Evolutionary conservation across 2,888 invertebrate species (phyloP).

Genomic region (Podotricha telesiphe): DNA sequence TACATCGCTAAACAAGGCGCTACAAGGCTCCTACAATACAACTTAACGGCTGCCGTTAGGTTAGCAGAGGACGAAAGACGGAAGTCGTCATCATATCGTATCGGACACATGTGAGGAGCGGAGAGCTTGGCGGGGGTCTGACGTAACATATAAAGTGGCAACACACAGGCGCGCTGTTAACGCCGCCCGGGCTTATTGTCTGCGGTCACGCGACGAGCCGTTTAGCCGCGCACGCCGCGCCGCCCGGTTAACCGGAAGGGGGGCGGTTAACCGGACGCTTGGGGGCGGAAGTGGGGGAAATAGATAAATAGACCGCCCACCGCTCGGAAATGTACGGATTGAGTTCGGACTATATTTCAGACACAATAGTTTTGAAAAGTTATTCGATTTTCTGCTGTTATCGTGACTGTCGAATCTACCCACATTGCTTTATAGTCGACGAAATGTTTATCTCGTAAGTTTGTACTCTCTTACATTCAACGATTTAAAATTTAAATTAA

Average conservation of each 20-base stretch:
- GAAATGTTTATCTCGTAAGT: slow-evolving; percentile 13
- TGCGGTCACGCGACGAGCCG: slow-evolving; percentile 84
- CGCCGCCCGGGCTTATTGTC: slow-evolving; percentile 83
- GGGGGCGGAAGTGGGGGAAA: slow-evolving; percentile 83
- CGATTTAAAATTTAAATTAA: background rate
- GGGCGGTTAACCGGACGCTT: slow-evolving; percentile 83
- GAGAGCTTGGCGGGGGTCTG: slow-evolving; percentile 49
- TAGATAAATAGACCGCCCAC: slow-evolving; percentile 83
- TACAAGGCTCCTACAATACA: slow-evolving; percentile 69
- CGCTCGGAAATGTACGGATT: slow-evolving; percentile 84
- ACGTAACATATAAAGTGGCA: slow-evolving; percentile 82
- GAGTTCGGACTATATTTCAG: slow-evolving; percentile 83
- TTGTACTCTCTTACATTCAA: slow-evolving; percentile 2
- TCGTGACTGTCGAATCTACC: slow-evolving; percentile 55
- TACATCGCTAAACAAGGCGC: slow-evolving; percentile 65
- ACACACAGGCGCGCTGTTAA: slow-evolving; percentile 83
- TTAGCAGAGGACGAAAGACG: slow-evolving; percentile 37
- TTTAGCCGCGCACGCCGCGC: slow-evolving; percentile 80
- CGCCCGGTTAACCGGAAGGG: slow-evolving; percentile 83
- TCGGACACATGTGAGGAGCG: slow-evolving; percentile 49
- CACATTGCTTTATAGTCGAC: slow-evolving; percentile 19
- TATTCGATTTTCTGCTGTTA: slow-evolving; percentile 80
- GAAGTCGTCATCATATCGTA: slow-evolving; percentile 38
- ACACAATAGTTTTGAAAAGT: slow-evolving; percentile 83
- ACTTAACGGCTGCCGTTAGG: slow-evolving; percentile 63